Percentiles rank a stretch among this genome's conserved stretches.
These are phyloP conservation scores for Chironomus riparius DNA, from an alignment of 2,888 invertebrate genomes.

Conservation along the genomic window DNA sequence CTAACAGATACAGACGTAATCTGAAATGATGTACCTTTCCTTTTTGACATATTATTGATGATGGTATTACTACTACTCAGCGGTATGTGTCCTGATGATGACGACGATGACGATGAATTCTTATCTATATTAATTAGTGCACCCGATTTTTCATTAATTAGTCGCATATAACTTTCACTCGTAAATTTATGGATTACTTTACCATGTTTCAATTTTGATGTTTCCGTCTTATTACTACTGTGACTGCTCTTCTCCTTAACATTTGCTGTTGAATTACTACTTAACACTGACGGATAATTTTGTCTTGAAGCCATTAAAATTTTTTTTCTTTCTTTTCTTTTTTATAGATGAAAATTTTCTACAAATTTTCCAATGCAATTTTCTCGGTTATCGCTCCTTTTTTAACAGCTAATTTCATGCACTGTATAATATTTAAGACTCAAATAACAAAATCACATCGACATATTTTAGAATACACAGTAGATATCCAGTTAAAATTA, in stretches of 20 bases:
- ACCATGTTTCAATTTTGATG: conserved; percentile 20
- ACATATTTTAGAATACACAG: conserved; percentile 22
- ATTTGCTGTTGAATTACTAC: neutral
- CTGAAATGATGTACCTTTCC: conserved; percentile 52
- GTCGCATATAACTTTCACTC: conserved; percentile 26
- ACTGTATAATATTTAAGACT: conserved; percentile 5
- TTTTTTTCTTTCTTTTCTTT: neutral
- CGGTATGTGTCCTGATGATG: conserved; percentile 7
- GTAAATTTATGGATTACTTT: conserved; percentile 24
- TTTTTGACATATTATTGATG: conserved; percentile 22
- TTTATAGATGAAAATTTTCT: neutral
- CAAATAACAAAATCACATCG: conserved; percentile 17
- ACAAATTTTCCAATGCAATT: conserved; percentile 4
- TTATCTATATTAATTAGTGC: conserved; percentile 19
- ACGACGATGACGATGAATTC: conserved; percentile 9
- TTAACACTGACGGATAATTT: conserved; percentile 15
- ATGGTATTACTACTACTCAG: conserved; percentile 16
- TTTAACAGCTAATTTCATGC: conserved; percentile 10
- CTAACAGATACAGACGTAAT: conserved; percentile 62
- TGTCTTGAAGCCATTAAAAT: conserved; percentile 20
- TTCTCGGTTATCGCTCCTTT: neutral
- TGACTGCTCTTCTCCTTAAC: conserved; percentile 7
- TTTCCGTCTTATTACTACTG: conserved; percentile 3
- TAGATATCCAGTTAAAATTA: neutral
- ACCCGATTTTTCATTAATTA: conserved; percentile 1